Base-by-base conservation (phyloP, 2,113 vertebrate species). In the Megatriorchis doriae region DNA sequence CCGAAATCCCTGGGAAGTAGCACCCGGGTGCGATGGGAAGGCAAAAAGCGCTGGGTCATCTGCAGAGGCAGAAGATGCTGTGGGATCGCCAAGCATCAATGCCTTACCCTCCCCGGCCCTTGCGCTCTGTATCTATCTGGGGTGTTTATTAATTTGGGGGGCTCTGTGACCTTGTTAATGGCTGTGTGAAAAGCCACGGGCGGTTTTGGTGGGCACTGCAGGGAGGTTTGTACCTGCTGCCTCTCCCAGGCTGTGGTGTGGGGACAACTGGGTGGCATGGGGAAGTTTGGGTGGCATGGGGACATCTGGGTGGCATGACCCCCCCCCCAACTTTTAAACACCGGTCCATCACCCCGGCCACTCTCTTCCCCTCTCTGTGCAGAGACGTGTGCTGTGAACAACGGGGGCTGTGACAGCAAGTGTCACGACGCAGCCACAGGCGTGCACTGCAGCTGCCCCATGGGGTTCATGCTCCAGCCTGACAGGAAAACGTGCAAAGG, bases 401-500 rank as follows among this genome's bases (percentile, higher is more conserved):
- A 99, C 3, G 99, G 99, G 13, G 99, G 99, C 95, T 99, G 99
- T 3, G 99, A 99, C 96, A 99, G 99, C 98, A 99, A 99, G 53
- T 99, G 99, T 96, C 99, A 99, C 6, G 99, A 99, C 3, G 99
- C 99, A 0, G 98, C 99, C 40, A 99, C 99, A 0, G 99, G 99
- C 0, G 99, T 99, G 59, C 99, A 99, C 97, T 99, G 99, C 98
- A 99, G 99, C 98, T 99, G 99, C 95, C 99, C 99, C 3, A 99
- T 99, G 91, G 99, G 99, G 94, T 99, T 99, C 98, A 99, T 99
- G 96, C 98, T 99, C 81, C 99, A 99, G 96, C 98, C 98, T 0
- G 99, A 99, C 98, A 98, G 99, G 96, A 99, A 99, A 97, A 99
- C 99, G 2, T 99, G 99, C 98, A 99, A 99, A 99, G 99, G 99